Base-by-base conservation (phyloP, 1,140 invertebrate species). In the Leptinotarsa defecta region DNA sequence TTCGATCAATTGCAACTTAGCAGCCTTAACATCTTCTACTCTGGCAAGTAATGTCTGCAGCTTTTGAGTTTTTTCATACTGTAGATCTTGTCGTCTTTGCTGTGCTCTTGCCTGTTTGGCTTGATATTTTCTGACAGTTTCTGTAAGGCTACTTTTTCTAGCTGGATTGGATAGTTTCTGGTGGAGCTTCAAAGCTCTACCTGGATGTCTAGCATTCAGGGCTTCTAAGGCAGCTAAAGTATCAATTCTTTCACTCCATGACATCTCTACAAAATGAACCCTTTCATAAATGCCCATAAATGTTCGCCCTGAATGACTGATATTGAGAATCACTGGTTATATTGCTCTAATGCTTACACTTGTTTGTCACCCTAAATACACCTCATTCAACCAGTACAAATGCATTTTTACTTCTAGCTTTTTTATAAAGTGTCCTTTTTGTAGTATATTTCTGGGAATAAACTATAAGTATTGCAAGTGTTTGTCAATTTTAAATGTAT, bases 81-180 rank as follows among this genome's bases (percentile, higher is more conserved):
- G 90, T 5, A 97, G 86, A 78, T 92, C 91, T 80, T 93, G 90
- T 13, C 97, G 87, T 77, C 94, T 92, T 63, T 92, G 88, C 76
- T 94, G 91, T 0, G 94, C 94, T 78, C 94, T 91, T 0, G 94
- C 94, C 84, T 98, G 95, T 81, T 96, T 97, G 0, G 92, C 92
- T 86, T 97, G 95, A 81, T 97, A 94, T 48, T 93, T 84, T 88
- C 89, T 86, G 70, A 94, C 83, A 0, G 93, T 93, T 84, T 96
- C 94, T 64, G 95, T 90, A 20, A 94, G 82, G 27, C 92, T 95
- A 74, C 94, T 90, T 80, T 94, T 92, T 68, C 95, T 89, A 3
- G 95, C 95, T 1, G 96, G 95, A 65, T 95, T 96, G 0, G 95
- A 97, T 0, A 98, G 85, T 85, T 98, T 98, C 81, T 96, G 95